These are phyloP conservation scores for Taeniopygia guttata DNA, from an alignment of 2,797 vertebrate genomes.

Conservation along the genomic window DNA sequence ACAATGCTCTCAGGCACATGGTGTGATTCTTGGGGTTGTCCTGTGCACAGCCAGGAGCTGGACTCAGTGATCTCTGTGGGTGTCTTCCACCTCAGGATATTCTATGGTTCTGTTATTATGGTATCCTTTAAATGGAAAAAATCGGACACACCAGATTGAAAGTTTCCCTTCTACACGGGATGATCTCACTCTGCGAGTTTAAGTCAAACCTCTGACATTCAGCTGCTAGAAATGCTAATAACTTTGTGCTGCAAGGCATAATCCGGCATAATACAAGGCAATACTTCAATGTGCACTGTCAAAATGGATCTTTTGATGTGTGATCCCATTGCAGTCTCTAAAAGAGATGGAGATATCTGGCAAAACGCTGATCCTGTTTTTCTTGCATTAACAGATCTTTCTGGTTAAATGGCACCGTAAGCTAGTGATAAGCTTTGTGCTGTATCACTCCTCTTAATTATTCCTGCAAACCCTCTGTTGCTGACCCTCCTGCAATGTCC, in stretches of 20 bases:
- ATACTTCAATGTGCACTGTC: slow-evolving; percentile 7
- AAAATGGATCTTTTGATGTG: slow-evolving; percentile 26
- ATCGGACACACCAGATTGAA: not conserved
- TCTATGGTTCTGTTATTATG: not conserved
- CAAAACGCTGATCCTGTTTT: not conserved
- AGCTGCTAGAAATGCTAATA: not conserved
- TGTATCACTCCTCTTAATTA: not conserved
- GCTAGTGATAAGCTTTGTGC: not conserved
- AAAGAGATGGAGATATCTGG: not conserved
- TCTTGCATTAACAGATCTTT: not conserved
- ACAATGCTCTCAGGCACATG: not conserved
- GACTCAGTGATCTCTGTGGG: not conserved
- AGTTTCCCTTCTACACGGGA: not conserved
- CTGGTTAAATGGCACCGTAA: not conserved
- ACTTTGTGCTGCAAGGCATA: not conserved
- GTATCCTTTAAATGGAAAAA: not conserved
- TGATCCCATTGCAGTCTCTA: not conserved
- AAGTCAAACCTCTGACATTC: slow-evolving; percentile 8
- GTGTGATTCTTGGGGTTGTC: not conserved
- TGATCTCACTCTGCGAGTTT: not conserved
- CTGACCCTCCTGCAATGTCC: not conserved
- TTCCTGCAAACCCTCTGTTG: not conserved
- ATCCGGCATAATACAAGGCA: not conserved
- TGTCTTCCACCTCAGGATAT: not conserved
- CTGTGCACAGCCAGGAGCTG: not conserved